Percentiles rank a stretch among this genome's conserved stretches.
These are phyloP conservation scores for Lampris megalopsis DNA, from an alignment of 2,113 vertebrate species.

Conservation along the genomic window DNA sequence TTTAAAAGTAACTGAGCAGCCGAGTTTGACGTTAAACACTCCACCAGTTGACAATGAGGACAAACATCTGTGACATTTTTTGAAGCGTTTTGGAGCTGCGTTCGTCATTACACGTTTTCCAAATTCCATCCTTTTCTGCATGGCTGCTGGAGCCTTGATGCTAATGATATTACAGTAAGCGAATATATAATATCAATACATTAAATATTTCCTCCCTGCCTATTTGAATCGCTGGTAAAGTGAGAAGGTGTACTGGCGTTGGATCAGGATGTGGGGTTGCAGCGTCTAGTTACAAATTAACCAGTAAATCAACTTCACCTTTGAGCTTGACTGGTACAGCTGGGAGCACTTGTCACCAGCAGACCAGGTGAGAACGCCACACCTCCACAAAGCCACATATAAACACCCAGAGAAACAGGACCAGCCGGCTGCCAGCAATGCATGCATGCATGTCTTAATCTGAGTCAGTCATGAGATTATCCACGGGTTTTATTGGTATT, in stretches of 20 bases:
- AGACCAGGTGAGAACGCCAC: not conserved
- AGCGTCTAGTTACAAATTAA: slow-evolving; percentile 1
- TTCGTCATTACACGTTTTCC: no score
- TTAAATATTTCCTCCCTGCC: not conserved
- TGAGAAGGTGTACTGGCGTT: not conserved
- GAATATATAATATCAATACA: slow-evolving; percentile 34
- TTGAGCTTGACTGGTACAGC: not conserved
- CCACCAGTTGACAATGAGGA: no score
- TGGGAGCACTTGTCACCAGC: not conserved
- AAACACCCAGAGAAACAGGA: slow-evolving; percentile 19
- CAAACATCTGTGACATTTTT: no score
- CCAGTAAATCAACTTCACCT: not conserved
- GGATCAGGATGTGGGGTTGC: not conserved
- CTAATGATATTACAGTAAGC: no score
- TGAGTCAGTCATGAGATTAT: slow-evolving; percentile 78
- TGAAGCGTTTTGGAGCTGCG: no score
- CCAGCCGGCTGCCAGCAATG: not conserved
- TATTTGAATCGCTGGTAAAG: slow-evolving; percentile 3
- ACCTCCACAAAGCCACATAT: not conserved
- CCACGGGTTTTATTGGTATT: slow-evolving; percentile 79
- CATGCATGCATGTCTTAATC: slow-evolving; percentile 72
- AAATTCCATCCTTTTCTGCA: no score
- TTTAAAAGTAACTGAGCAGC: slow-evolving; percentile 30
- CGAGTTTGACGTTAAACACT: slow-evolving; percentile 5
- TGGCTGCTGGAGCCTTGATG: no score